These are phyloP conservation scores for Phragmatobia fuliginosa DNA, from an alignment of 2,888 invertebrate species.

Conservation along the genomic window DNA sequence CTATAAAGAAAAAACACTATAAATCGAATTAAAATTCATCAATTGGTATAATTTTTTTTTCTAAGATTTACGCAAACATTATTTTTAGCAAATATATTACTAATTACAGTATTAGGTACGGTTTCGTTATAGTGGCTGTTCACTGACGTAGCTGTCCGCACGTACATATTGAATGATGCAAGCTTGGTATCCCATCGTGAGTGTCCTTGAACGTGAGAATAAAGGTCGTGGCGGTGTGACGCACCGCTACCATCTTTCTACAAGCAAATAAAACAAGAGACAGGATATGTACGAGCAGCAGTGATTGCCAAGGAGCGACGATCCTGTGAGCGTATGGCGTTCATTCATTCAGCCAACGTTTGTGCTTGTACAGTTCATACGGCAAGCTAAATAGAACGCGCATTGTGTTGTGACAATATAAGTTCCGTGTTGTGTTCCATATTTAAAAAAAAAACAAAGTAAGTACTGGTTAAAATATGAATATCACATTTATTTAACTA, in stretches of 20 bases:
- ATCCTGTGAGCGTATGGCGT: slow-evolving; percentile 38
- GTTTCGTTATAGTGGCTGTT: neutral
- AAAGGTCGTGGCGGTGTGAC: slow-evolving; percentile 47
- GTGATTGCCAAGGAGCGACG: slow-evolving; percentile 42
- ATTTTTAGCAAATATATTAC: too few species aligned
- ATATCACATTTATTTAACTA: neutral
- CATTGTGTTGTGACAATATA: slow-evolving; percentile 30
- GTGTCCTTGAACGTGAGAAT: slow-evolving; percentile 48
- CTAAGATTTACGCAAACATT: too few species aligned
- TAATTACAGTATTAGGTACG: neutral
- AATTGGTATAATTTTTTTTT: too few species aligned
- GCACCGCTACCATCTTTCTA: slow-evolving; percentile 29
- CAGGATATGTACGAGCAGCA: slow-evolving; percentile 39
- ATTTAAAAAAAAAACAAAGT: slow-evolving; percentile 10
- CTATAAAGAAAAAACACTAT: too few species aligned
- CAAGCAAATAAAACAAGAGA: slow-evolving; percentile 47
- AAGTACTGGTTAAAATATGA: slow-evolving; percentile 10
- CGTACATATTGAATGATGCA: neutral
- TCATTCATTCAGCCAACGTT: slow-evolving; percentile 12
- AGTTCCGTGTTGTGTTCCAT: slow-evolving; percentile 41
- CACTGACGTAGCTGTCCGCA: neutral
- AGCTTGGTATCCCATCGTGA: neutral
- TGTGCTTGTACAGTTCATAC: slow-evolving; percentile 28
- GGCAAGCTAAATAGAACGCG: slow-evolving; percentile 46
- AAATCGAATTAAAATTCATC: too few species aligned